Conservation (phyloP, 1,140 invertebrate species). For the Platyscapa corneri region DNA sequence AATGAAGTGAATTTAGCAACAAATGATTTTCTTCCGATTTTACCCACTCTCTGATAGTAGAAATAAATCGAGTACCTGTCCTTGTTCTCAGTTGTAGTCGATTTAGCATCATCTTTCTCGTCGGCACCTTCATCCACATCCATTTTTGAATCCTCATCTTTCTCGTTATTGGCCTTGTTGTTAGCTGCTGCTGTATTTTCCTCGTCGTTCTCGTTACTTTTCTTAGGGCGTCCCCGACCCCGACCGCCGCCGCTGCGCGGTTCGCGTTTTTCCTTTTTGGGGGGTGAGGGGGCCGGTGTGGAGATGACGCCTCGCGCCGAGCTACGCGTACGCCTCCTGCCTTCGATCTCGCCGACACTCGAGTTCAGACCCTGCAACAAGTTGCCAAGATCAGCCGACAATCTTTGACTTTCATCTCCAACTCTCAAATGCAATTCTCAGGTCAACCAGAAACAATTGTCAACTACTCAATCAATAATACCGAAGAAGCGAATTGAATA, state of each 20-base stretch:
- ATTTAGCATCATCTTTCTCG: slow-evolving; percentile 57
- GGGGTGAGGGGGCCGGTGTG: slow-evolving; percentile 69
- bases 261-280: slow-evolving; percentile 73
- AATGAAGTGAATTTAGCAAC: background rate
- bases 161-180: slow-evolving; percentile 68
- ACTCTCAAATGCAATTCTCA: background rate
- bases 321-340: slow-evolving; percentile 73
- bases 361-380: slow-evolving; percentile 66
- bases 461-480: background rate
- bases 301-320: slow-evolving; percentile 69
- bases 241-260: slow-evolving; percentile 65
- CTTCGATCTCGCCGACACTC: slow-evolving; percentile 69
- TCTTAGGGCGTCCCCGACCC: slow-evolving; percentile 71
- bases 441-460: background rate
- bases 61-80: slow-evolving; percentile 31
- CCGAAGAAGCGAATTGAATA: no score
- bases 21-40: background rate
- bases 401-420: background rate
- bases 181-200: slow-evolving; percentile 66
- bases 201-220: slow-evolving; percentile 63
- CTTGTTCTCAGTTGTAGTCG: slow-evolving; percentile 31
- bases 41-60: background rate
- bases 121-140: slow-evolving; percentile 69
- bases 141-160: slow-evolving; percentile 68
- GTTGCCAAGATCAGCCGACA: background rate